Evolutionary conservation across 2,888 invertebrate genomes (phyloP).

Genomic region (Archaeoteleia sp.): DNA sequence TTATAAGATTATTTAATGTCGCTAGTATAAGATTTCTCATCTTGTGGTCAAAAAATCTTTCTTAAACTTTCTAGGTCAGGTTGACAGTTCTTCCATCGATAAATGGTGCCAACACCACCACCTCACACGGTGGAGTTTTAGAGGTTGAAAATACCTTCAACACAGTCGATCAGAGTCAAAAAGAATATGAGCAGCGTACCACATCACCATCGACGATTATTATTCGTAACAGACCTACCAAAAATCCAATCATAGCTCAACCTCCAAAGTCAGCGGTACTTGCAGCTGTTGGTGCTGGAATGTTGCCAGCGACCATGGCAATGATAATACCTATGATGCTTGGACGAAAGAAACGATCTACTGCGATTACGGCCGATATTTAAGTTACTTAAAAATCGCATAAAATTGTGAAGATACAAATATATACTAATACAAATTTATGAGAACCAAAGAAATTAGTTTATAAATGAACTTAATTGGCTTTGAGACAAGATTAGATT

Average conservation of each 20-base stretch:
- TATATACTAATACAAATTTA: no score
- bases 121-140: conserved; percentile 84
- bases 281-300: conserved; percentile 85
- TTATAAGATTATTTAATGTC: no score
- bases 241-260: conserved; percentile 66
- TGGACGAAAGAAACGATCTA: conserved; percentile 75
- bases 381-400: no score
- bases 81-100: conserved; percentile 84
- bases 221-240: conserved; percentile 61
- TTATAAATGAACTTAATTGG: no score
- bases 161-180: conserved; percentile 80
- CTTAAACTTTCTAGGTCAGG: conserved; percentile 74
- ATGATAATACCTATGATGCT: conserved; percentile 87
- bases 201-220: conserved; percentile 48
- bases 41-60: no score
- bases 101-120: conserved; percentile 78
- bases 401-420: no score
- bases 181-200: conserved; percentile 71
- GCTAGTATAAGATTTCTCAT: conserved; percentile 53
- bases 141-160: conserved; percentile 85
- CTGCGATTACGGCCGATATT: no score
- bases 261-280: conserved; percentile 80
- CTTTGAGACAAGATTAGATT: no score
- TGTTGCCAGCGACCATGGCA: conserved; percentile 88
- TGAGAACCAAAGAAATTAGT: no score